Base-by-base conservation (phyloP, 2,113 vertebrate species). In the Eubucco bourcierii region DNA sequence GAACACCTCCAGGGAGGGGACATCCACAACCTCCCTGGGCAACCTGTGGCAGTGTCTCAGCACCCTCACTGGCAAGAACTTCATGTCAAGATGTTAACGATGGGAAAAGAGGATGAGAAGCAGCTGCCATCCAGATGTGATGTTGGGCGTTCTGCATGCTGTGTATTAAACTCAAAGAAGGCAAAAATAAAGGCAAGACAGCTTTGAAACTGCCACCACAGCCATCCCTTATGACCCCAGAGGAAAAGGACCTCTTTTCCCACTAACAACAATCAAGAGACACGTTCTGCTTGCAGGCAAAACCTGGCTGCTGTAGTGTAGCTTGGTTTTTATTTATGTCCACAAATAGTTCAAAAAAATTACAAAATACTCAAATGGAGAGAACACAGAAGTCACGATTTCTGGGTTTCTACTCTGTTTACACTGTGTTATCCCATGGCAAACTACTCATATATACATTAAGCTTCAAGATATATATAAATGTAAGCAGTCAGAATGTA, bases 341-440 rank as follows among this genome's bases (percentile, higher is more conserved):
- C 99, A 99, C 99, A 99, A 99, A 99, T 99, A 99, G 99, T 99
- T 99, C 98, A 99, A 99, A 99, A 99, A 99, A 99, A 99, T 99
- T 99, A 99, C 99, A 99, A 99, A 99, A 99, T 99, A 99, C 99
- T 99, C 98, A 99, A 99, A 99, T 99, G 99, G 99, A 99, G 99
- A 99, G 98, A 99, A 99, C 99, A 99, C 99, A 99, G 99, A 99
- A 99, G 98, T 99, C 99, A 99, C 99, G 98, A 99, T 98, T 98
- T 99, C 98, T 98, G 99, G 98, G 98, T 99, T 98, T 98, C 99
- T 99, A 99, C 98, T 98, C 98, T 99, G 99, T 98, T 99, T 98
- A 99, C 99, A 99, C 98, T 98, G 99, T 99, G 98, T 99, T 98
- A 98, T 98, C 99, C 98, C 99, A 99, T 99, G 98, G 99, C 98